A percentile compares a stretch with the other conserved stretches of the same genome.
phyloP scores from a whole-genome alignment of 53 echinoderm and acorn worm genomes.

The Hippasteria phrygiana region DNA sequence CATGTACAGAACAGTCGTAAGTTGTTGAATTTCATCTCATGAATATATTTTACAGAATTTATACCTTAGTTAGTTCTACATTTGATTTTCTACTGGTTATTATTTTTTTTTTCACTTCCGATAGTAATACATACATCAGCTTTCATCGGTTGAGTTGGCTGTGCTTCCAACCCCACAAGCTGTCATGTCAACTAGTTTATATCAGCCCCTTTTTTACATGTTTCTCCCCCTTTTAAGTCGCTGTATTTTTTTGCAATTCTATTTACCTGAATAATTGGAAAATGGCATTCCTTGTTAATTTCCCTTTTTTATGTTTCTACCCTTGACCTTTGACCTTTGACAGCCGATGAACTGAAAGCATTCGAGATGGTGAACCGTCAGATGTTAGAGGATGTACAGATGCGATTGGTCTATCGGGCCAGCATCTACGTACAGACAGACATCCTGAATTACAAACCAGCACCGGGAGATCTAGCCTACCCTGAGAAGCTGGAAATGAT shows the following conservation, averaged over 20 bases:
- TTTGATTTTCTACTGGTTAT: too few relatives aligned
- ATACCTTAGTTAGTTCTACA: not conserved
- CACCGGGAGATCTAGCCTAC: constrained; percentile 96
- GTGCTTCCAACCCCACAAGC: too few relatives aligned
- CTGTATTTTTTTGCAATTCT: too few relatives aligned
- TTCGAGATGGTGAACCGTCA: constrained; percentile 86
- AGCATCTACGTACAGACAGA: constrained; percentile 96
- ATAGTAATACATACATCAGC: too few relatives aligned
- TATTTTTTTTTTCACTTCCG: too few relatives aligned
- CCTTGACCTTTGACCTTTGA: too few relatives aligned
- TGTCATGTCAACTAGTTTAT: too few relatives aligned
- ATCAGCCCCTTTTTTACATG: too few relatives aligned
- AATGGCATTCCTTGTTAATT: too few relatives aligned
- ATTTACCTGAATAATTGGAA: too few relatives aligned
- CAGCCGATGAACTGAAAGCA: constrained; percentile 90
- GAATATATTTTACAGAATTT: not conserved
- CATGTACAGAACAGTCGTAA: constrained; percentile 93
- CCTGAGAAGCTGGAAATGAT: constrained; percentile 99
- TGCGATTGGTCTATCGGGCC: constrained; percentile 90
- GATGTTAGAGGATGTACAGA: constrained; percentile 98
- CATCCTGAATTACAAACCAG: constrained; percentile 94
- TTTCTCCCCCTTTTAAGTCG: too few relatives aligned
- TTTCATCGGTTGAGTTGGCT: too few relatives aligned
- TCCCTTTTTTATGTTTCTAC: not conserved
- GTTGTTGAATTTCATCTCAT: constrained; percentile 57